Evolutionary conservation across 2,797 vertebrate species (phyloP).

Genomic region (Lagocephalus sceleratus): DNA sequence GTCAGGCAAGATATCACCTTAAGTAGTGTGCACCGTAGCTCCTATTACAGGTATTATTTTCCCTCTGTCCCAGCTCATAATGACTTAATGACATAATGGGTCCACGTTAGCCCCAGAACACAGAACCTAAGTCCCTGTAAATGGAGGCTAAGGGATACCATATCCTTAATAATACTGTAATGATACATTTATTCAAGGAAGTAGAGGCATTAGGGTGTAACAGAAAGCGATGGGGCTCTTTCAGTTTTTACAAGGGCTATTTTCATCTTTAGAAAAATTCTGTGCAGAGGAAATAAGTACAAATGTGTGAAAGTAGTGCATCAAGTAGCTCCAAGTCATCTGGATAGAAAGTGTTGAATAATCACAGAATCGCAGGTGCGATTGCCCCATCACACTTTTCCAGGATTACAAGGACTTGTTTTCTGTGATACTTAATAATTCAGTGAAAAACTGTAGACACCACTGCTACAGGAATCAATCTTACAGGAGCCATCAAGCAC

Average conservation of each 20-base stretch:
- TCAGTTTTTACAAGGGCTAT: slow-evolving; percentile 44
- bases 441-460: slow-evolving; percentile 44
- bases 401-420: slow-evolving; percentile 44
- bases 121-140: slow-evolving; percentile 65
- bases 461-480: slow-evolving; percentile 28
- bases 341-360: slow-evolving; percentile 11
- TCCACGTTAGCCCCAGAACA: slow-evolving; percentile 67
- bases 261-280: slow-evolving; percentile 46
- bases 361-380: slow-evolving; percentile 30
- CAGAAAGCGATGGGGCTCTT: slow-evolving; percentile 42
- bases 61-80: slow-evolving; percentile 67
- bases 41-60: slow-evolving; percentile 72
- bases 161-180: slow-evolving; percentile 67
- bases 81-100: slow-evolving; percentile 80
- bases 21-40: slow-evolving; percentile 59
- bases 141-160: slow-evolving; percentile 56
- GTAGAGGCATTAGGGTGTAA: slow-evolving; percentile 61
- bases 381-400: slow-evolving; percentile 54
- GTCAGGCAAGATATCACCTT: slow-evolving; percentile 48
- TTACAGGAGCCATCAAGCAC: slow-evolving; percentile 29
- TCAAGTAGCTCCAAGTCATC: slow-evolving; percentile 6
- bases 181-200: slow-evolving; percentile 69
- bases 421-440: slow-evolving; percentile 42
- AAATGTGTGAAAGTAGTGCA: slow-evolving; percentile 35
- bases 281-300: slow-evolving; percentile 35